These are phyloP conservation scores for Umimayanthus chanpuru DNA, from an alignment of 92 coral and sea anemone species.

Conservation along the genomic window DNA sequence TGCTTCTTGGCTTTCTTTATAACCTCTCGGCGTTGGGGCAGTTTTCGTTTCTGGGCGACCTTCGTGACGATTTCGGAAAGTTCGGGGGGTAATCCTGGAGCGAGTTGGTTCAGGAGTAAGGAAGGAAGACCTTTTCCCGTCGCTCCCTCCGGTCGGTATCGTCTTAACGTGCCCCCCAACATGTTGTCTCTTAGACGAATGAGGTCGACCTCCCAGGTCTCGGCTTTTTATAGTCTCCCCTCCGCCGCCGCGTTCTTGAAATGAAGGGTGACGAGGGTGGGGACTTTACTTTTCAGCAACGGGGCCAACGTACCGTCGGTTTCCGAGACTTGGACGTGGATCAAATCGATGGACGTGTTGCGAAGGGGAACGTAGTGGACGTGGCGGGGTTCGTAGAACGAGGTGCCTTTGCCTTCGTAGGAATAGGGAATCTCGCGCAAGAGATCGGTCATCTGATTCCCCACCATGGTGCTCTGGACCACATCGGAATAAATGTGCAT, in stretches of 20 bases:
- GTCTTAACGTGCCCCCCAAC: conserved; percentile 13
- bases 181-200: background rate
- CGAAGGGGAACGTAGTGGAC: background rate
- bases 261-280: conserved; percentile 2
- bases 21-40: background rate
- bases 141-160: conserved; percentile 6
- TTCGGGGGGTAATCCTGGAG: no score
- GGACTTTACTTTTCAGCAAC: background rate
- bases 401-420: background rate
- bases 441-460: no score
- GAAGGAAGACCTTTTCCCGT: background rate
- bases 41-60: conserved; percentile 3
- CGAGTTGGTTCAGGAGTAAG: no score
- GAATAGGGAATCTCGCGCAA: conserved; percentile 4
- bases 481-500: no score
- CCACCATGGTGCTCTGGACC: no score
- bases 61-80: no score
- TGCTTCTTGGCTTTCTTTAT: conserved; percentile 21
- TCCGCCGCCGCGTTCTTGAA: background rate
- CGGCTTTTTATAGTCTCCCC: conserved; percentile 11
- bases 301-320: conserved; percentile 2
- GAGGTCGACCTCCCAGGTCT: conserved; percentile 4
- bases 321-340: background rate
- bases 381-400: conserved; percentile 2
- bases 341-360: background rate